A percentile compares a stretch with the other conserved stretches of the same genome.
Evolutionary conservation across 1,140 invertebrate genomes (phyloP).

Genomic region (Bursaphelenchus mucronatus): DNA sequence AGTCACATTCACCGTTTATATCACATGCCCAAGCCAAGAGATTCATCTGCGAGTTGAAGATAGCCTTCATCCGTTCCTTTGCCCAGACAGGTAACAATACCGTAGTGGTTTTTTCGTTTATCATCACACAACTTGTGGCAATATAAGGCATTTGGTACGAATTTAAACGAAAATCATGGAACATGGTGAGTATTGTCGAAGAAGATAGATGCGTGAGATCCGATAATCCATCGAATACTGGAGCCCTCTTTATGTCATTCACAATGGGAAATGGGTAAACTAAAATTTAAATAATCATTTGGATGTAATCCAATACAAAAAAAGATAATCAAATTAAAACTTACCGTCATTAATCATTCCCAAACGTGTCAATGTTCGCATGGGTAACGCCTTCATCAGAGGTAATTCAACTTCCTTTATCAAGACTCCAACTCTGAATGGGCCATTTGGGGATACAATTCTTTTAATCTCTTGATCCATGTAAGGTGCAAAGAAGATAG

Average conservation of each 20-base stretch:
- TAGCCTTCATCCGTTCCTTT: conserved; percentile 10
- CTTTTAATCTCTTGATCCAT: background rate
- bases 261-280: conserved; percentile 11
- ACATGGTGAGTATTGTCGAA: conserved; percentile 21
- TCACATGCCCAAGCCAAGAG: conserved; percentile 16
- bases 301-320: no score
- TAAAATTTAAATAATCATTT: no score
- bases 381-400: conserved; percentile 2
- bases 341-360: background rate
- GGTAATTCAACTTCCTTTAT: conserved; percentile 7
- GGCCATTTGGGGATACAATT: conserved; percentile 3
- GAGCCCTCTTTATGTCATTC: conserved; percentile 2
- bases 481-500: background rate
- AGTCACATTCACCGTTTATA: conserved; percentile 7
- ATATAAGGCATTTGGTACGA: conserved; percentile 13
- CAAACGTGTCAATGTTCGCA: conserved; percentile 2
- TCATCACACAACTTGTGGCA: conserved; percentile 1
- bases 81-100: conserved; percentile 15
- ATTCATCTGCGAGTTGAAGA: conserved; percentile 7
- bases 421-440: conserved; percentile 10
- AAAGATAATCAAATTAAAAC: no score
- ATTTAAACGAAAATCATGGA: conserved; percentile 13
- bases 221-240: conserved; percentile 8
- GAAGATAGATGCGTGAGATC: background rate
- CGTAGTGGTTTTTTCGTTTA: background rate